These are phyloP conservation scores for Petrocephalus schoutedeni DNA, from an alignment of 2,797 vertebrate species.

Conservation along the genomic window DNA sequence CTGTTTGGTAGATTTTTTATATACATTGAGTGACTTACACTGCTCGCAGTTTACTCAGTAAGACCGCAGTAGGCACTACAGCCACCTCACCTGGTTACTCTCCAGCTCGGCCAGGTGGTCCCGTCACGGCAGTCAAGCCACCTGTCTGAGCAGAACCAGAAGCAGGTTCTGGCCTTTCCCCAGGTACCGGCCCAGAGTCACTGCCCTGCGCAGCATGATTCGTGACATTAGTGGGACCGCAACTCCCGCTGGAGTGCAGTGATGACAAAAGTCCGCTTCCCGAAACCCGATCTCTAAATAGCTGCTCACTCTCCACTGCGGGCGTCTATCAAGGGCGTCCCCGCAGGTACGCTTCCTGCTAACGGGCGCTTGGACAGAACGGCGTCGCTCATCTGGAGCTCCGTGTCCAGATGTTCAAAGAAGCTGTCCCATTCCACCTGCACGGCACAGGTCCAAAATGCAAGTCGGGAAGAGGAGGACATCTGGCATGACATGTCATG, in stretches of 20 bases:
- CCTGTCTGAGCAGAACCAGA: slow-evolving; percentile 63
- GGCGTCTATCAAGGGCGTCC: slow-evolving; percentile 42
- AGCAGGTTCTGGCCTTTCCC: slow-evolving; percentile 52
- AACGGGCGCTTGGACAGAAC: slow-evolving; percentile 28
- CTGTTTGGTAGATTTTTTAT: not conserved
- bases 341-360: slow-evolving; percentile 39
- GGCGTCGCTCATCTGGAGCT: slow-evolving; percentile 39
- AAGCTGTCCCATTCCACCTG: slow-evolving; percentile 66
- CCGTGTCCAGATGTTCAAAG: slow-evolving; percentile 51
- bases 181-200: slow-evolving; percentile 54
- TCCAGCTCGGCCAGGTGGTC: slow-evolving; percentile 63
- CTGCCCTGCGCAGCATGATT: slow-evolving; percentile 39
- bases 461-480: not conserved
- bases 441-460: slow-evolving; percentile 6
- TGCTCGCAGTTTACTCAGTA: not conserved
- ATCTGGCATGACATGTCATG: not conserved
- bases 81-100: slow-evolving; percentile 47
- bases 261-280: not conserved
- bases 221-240: not conserved
- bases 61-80: not conserved
- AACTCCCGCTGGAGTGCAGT: not conserved
- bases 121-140: slow-evolving; percentile 64
- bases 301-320: slow-evolving; percentile 47
- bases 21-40: not conserved
- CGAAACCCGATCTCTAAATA: not conserved